Evolutionary conservation across 1,140 invertebrate genomes (phyloP), one percentile per base, ranked within the genome.

Genomic region (Phthorimaea operculella): DNA sequence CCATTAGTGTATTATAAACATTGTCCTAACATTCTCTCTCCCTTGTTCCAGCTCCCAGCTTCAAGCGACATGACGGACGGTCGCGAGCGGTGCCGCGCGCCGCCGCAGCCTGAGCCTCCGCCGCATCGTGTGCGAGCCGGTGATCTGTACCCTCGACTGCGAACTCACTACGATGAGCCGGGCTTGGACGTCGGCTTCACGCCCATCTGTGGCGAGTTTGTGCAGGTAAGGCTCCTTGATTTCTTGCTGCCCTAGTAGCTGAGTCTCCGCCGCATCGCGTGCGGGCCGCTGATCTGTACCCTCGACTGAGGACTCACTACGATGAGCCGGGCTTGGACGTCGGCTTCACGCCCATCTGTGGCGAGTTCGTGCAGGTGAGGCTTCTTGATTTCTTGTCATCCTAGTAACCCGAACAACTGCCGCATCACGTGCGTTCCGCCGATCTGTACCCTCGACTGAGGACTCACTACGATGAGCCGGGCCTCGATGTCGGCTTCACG

Each of bases 161-260:
- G 76, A 15, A 74, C 81, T 28, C 77, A 85, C 55, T 74, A 74
- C 63, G 85, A 87, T 59, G 85, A 85, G 67, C 81, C 81, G 6
- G 77, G 70, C 16, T 54, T 85, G n/a, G 76, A 79, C 10, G 64
- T 77, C 7, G 80, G 76, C 33, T 85, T 85, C 72, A 62, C 72
- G 48, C 79, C 83, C 7, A 85, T 87, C 55, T 85, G 83, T 62
- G 85, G 77, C 10, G 85, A 87, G 63, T 85, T 84, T 36, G 72
- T 86, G 16, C 81, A 87, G 78, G 85, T 86, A 51, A 60, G 28
- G 6, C 21, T 28, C 21, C 33, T 53, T 61, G 48, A 47, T 39
- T 50, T 15, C 28, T 14, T 18, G 16, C 16, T 48, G 16, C 9
- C 39, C 9, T n/a, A 4, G 39, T 42, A 28, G 2, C 78, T 9